Evolutionary conservation across 2,113 vertebrate species (phyloP), one percentile per base, ranked within the genome.

Genomic region (Columba livia): DNA sequence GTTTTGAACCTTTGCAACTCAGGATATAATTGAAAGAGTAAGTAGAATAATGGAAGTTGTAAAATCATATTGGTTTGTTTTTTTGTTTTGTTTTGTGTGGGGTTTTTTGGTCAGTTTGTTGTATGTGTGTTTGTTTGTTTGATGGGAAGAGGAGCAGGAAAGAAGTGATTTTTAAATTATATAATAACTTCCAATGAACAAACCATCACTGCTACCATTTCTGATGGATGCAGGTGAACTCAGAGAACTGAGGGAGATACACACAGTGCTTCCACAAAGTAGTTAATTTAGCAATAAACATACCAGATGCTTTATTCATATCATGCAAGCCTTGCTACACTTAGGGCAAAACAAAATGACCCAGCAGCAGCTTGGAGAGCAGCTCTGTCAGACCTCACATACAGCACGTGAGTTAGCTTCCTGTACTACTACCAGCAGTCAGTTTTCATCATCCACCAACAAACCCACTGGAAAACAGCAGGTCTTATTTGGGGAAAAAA

Each of bases 111-210:
- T n/a, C 18, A 16, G 44, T 67, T 47, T 19, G 11, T 20, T 31
- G 16, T 44, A n/a, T 38, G 36, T n/a, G 54, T 47, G 15, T 24
- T 47, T n/a, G 8, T 4, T 32, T 13, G 1, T 2, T 26, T 8
- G 6, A 3, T 2, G 4, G 5, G 2, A 3, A 1, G 1, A 1
- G 4, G 7, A 6, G 9, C 11, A 6, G 8, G 7, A 20, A 15
- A 57, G 15, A 74, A 69, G 12, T 38, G 1, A 26, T 69, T 93
- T 74, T 88, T n/a, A 50, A 44, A 44, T 50, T 23, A 50, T 44
- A 25, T 79, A 74, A 19, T 60, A 90, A 77, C 15, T 70, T 15
- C 14, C 13, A 25, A 38, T 25, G 26, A 79, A 16, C 32, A 61
- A 56, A 96, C 17, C 7, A 19, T 42, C 5, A 34, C 20, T 0